Base-by-base conservation (phyloP, 64 coral and sea anemone species). In the Astreopora myriophthalma region DNA sequence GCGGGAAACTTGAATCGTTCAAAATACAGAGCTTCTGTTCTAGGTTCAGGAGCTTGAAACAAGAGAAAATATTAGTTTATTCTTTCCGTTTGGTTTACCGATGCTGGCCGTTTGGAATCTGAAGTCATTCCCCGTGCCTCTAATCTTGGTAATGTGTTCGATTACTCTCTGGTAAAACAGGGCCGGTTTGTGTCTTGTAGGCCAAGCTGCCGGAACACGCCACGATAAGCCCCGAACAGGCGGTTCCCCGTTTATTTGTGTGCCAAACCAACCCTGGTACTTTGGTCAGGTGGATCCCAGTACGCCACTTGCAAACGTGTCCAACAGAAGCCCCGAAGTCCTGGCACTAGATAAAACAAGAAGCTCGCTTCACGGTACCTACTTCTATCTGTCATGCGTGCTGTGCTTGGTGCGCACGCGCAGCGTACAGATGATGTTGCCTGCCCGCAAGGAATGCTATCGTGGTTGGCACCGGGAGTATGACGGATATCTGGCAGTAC, bases 391-490 rank as follows among this genome's bases (percentile, higher is more conserved):
- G 9, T 77, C 90, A 22, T 96, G 95, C 34, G 95, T 77, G 8
- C 14, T 38, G 33, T 96, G 95, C 32, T 44, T 88, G 34, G 91
- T 93, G 16, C 93, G 88, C 69, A 96, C 20, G 42, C 95, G 91
- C 8, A 93, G 90, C 19, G 73, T 89, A 0, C 90, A 93, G 27
- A 55, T 96, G 69, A 89, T 96, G 95, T 70, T 96, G 29, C 95
- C 95, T 9, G 90, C 78, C 2, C 95, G 95, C 4, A 96, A 96
- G 77, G 95, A 96, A 62, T 96, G 95, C 73, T 96, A 96, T 26
- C 79, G 66, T 9, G 91, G 79, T 0, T 96, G 95, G 95, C 86
- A 93, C 38, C 64, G 95, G 20, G 90, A 96, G 27, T 96, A 96
- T 85, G 95, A 96, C 71, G 95, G 95, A 2, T 96, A 87, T 67